Conservation (phyloP, 37 sponge, comb jelly and placozoan species). For the Chondrosia reniformis region DNA sequence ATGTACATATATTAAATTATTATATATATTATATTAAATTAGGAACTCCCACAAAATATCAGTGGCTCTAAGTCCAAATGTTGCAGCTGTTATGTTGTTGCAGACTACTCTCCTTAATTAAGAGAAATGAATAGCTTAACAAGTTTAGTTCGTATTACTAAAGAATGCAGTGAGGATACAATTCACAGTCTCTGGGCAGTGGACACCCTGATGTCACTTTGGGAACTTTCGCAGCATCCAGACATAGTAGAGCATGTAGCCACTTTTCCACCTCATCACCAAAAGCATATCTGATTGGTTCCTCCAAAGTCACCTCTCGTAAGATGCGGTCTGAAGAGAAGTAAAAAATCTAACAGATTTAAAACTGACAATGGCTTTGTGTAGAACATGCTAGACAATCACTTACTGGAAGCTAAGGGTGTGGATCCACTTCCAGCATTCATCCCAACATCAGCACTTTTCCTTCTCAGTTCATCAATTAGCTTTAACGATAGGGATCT, state of each 20-base stretch:
- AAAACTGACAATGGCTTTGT: too few relatives aligned
- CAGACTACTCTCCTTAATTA: too few relatives aligned
- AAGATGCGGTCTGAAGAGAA: slow-evolving; percentile 64
- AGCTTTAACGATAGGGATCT: slow-evolving; percentile 92
- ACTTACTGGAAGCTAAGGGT: background rate
- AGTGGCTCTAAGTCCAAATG: too few relatives aligned
- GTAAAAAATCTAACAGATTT: too few relatives aligned
- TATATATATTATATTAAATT: too few relatives aligned
- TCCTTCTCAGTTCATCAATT: slow-evolving; percentile 70
- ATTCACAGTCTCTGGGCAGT: slow-evolving; percentile 78
- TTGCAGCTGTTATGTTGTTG: too few relatives aligned
- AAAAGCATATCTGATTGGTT: slow-evolving; percentile 84
- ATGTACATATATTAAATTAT: too few relatives aligned
- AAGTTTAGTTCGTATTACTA: too few relatives aligned
- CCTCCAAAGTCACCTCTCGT: slow-evolving; percentile 70
- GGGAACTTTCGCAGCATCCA: slow-evolving; percentile 58
- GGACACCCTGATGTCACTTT: slow-evolving; percentile 70
- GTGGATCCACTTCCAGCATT: background rate
- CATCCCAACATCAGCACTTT: slow-evolving; percentile 39
- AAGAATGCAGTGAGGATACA: too few relatives aligned
- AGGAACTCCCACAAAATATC: too few relatives aligned
- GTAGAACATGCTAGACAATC: background rate
- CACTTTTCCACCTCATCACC: slow-evolving; percentile 87
- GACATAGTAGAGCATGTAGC: slow-evolving; percentile 91
- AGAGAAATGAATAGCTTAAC: too few relatives aligned